Conservation (phyloP, 2,113 vertebrate species). For the Pavo muticus region DNA sequence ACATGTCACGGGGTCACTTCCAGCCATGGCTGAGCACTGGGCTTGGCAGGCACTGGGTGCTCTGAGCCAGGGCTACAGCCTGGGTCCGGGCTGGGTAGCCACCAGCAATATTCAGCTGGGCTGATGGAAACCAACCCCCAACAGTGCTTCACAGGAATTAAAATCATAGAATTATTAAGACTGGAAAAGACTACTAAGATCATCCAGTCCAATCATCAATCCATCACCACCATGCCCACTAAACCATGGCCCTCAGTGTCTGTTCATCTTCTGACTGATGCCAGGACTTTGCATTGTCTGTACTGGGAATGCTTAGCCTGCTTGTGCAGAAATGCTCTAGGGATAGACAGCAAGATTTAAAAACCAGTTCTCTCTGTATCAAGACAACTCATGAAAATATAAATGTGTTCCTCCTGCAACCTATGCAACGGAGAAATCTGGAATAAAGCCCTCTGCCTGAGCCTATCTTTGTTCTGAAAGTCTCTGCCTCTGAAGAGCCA, state of each 20-base stretch:
- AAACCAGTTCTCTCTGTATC: neutral
- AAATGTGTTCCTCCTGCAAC: neutral
- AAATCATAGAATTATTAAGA: too few species aligned
- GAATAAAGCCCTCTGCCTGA: neutral
- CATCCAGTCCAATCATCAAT: too few species aligned
- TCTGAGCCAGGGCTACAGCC: neutral
- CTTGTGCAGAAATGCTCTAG: neutral
- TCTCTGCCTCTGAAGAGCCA: neutral
- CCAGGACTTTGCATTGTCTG: neutral
- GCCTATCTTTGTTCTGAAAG: neutral
- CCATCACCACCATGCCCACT: too few species aligned
- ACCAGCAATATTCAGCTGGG: accelerated
- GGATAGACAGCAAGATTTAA: neutral
- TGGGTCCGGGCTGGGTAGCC: neutral
- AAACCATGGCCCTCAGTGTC: too few species aligned
- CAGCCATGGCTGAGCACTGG: neutral
- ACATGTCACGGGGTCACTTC: neutral
- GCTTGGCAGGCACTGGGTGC: neutral
- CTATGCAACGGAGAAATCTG: neutral
- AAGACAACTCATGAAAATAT: neutral
- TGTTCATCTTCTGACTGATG: neutral
- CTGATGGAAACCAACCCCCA: neutral
- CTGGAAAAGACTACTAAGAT: too few species aligned
- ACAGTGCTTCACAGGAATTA: neutral
- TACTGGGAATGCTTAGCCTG: neutral